These are phyloP conservation scores for Neogobius melanostomus DNA, from an alignment of 2,113 vertebrate genomes.

Conservation along the genomic window DNA sequence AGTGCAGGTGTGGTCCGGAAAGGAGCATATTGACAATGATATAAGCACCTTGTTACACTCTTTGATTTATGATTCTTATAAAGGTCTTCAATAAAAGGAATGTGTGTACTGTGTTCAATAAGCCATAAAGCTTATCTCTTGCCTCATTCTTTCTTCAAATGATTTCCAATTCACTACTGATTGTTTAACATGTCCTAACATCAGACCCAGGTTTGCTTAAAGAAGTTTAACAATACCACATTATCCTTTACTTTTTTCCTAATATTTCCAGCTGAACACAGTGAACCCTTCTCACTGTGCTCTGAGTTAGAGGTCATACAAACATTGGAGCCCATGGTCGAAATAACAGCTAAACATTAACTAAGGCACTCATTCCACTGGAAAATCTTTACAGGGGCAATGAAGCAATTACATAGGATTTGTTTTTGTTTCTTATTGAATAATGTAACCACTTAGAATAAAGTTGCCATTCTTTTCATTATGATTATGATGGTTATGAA, in stretches of 20 bases:
- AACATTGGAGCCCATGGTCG: conserved; percentile 51
- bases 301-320: conserved; percentile 53
- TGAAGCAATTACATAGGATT: neutral
- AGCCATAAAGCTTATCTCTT: neutral
- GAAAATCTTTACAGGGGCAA: neutral
- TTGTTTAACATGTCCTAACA: neutral
- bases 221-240: neutral
- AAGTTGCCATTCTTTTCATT: neutral
- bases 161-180: neutral
- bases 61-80: too few relatives aligned
- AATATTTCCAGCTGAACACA: conserved; percentile 10
- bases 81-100: neutral
- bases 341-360: conserved; percentile 61
- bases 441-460: neutral
- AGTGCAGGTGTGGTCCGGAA: too few relatives aligned
- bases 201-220: neutral
- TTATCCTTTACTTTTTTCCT: neutral
- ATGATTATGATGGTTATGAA: too few relatives aligned
- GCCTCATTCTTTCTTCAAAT: neutral
- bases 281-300: conserved; percentile 6
- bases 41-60: too few relatives aligned
- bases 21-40: too few relatives aligned
- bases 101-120: neutral
- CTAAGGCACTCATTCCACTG: conserved; percentile 8
- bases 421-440: neutral